Percentiles rank a stretch among this genome's conserved stretches.
Conservation (phyloP, 2,888 invertebrate species). For the Diaprepes abbreviatus region DNA sequence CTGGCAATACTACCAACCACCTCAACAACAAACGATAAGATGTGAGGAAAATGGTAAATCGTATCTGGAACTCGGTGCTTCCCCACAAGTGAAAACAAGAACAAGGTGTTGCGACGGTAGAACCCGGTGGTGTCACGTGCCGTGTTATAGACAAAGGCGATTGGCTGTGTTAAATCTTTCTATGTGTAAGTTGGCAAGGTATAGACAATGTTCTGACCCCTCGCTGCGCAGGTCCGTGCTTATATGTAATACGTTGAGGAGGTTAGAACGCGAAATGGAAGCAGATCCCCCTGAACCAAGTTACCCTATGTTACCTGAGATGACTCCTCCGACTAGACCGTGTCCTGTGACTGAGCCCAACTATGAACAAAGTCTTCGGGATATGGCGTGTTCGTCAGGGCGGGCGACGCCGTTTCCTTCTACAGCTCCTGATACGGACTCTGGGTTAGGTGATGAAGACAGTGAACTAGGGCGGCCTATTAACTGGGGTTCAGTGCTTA, state of each 20-base stretch:
- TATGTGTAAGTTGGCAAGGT: constrained; percentile 90
- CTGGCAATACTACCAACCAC: constrained; percentile 71
- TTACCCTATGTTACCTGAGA: constrained; percentile 67
- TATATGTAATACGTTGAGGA: constrained; percentile 90
- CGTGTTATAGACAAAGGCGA: constrained; percentile 88
- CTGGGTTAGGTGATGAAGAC: constrained; percentile 79
- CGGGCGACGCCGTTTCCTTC: constrained; percentile 80
- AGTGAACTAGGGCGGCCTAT: constrained; percentile 79
- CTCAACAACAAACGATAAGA: constrained; percentile 83
- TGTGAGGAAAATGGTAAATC: constrained; percentile 92
- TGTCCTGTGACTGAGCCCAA: constrained; percentile 55
- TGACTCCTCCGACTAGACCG: constrained; percentile 63
- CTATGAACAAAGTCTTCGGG: constrained; percentile 68
- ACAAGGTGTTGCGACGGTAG: constrained; percentile 66
- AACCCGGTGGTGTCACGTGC: constrained; percentile 80
- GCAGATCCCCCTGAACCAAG: constrained; percentile 71
- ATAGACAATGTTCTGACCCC: constrained; percentile 90
- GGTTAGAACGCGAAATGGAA: constrained; percentile 86
- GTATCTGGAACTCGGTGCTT: constrained; percentile 87
- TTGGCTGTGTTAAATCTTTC: constrained; percentile 92
- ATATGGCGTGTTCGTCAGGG: constrained; percentile 70
- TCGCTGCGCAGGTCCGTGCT: constrained; percentile 91
- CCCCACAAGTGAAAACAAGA: constrained; percentile 61
- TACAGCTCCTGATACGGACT: constrained; percentile 75
- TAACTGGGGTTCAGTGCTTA: constrained; percentile 93